These are phyloP conservation scores for Pristionchus maxplancki DNA, from an alignment of 2,888 invertebrate genomes.

Conservation along the genomic window DNA sequence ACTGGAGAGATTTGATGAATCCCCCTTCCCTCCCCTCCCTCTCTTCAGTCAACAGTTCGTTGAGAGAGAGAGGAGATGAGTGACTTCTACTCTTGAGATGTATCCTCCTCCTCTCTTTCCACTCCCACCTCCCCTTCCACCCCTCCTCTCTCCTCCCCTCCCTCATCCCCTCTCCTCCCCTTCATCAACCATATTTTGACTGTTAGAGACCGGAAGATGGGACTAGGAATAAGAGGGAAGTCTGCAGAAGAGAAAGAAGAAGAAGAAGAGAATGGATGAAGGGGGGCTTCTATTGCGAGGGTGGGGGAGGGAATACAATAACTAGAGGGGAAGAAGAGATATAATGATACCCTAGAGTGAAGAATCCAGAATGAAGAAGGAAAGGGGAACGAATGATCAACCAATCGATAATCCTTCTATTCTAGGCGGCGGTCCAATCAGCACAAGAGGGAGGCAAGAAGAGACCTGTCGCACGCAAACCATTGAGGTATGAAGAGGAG, in stretches of 20 bases:
- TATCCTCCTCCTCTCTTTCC: background rate
- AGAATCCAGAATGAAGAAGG: background rate
- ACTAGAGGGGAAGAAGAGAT: background rate
- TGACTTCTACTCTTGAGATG: slow-evolving; percentile 6
- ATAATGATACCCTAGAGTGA: background rate
- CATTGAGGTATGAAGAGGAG: background rate
- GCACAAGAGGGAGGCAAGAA: slow-evolving; percentile 40
- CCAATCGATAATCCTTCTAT: background rate
- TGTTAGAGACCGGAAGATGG: slow-evolving; percentile 17
- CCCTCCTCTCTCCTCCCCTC: background rate
- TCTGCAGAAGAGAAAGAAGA: slow-evolving; percentile 7
- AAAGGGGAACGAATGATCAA: background rate
- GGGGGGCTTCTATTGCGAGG: background rate
- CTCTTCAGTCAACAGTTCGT: slow-evolving; percentile 3
- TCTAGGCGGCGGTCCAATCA: slow-evolving; percentile 5
- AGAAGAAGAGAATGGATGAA: background rate
- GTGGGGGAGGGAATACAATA: background rate
- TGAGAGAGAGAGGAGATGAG: background rate
- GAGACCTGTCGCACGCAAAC: slow-evolving; percentile 27
- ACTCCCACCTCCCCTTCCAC: background rate
- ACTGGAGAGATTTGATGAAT: slow-evolving; percentile 5
- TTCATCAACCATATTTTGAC: slow-evolving; percentile 27
- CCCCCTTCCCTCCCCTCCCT: background rate
- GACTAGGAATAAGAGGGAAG: slow-evolving; percentile 13
- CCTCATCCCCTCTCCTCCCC: background rate